Evolutionary conservation across 2,113 vertebrate genomes (phyloP).

Genomic region (Cryptoleucopteryx plumbea): DNA sequence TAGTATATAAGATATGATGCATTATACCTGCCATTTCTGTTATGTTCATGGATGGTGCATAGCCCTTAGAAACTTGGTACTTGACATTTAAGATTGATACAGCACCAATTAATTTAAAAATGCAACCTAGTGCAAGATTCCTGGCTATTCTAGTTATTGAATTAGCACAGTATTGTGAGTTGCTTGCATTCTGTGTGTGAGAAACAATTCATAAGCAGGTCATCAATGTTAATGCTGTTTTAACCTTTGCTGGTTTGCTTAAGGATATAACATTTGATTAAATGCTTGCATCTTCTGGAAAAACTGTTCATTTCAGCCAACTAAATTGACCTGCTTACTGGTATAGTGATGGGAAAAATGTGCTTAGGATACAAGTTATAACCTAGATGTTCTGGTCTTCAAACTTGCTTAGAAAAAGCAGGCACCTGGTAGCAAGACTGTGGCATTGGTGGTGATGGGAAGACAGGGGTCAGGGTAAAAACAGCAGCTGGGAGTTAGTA

Average conservation of each 20-base stretch:
- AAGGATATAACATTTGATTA: slow-evolving; percentile 6
- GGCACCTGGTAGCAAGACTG: background rate
- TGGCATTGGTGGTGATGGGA: background rate
- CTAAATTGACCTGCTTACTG: background rate
- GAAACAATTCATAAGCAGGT: slow-evolving; percentile 1
- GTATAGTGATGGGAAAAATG: background rate
- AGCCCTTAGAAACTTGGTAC: background rate
- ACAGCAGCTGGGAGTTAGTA: background rate
- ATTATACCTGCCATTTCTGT: slow-evolving; percentile 8
- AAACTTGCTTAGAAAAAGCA: background rate
- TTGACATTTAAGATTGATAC: slow-evolving; percentile 25
- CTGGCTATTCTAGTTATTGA: slow-evolving; percentile 35
- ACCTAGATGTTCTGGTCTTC: background rate
- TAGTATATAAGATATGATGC: slow-evolving; percentile 27
- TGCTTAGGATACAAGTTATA: background rate
- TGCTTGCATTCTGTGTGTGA: background rate
- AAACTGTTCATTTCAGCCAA: background rate
- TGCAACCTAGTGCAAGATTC: background rate
- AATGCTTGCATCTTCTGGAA: background rate
- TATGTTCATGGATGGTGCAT: background rate
- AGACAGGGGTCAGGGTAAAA: background rate
- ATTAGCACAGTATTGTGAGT: slow-evolving; percentile 45
- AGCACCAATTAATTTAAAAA: slow-evolving; percentile 17
- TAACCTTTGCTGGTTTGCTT: slow-evolving; percentile 31
- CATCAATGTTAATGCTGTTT: slow-evolving; percentile 28